These are phyloP conservation scores for Holotrichia oblita DNA, from an alignment of 1,140 invertebrate species.

Conservation along the genomic window DNA sequence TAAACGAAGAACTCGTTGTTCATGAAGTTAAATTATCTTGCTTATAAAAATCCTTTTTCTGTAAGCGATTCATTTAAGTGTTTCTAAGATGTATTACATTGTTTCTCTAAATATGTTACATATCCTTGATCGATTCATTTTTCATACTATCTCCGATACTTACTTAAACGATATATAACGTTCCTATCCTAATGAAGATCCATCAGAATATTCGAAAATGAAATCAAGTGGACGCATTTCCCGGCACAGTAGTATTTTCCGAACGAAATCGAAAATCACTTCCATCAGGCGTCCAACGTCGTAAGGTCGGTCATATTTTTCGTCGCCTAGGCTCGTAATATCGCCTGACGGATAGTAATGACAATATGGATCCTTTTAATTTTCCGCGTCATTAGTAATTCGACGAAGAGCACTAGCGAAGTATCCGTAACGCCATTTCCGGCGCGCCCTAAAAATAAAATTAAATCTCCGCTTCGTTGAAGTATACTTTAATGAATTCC, in stretches of 20 bases:
- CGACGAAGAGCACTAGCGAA: background rate
- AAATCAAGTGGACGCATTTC: background rate
- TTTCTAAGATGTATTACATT: too few species aligned
- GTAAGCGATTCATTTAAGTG: too few species aligned
- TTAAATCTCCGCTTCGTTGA: background rate
- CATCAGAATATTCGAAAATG: background rate
- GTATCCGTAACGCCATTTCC: background rate
- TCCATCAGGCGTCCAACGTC: background rate
- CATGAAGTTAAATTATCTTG: too few species aligned
- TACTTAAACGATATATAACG: too few species aligned
- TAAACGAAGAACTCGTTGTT: too few species aligned
- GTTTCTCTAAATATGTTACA: too few species aligned
- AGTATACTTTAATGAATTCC: conserved; percentile 12
- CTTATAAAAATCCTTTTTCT: too few species aligned
- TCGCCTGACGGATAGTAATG: background rate
- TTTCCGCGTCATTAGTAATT: conserved; percentile 33
- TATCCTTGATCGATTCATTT: too few species aligned
- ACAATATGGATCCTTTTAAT: conserved; percentile 28
- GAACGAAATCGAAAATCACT: background rate
- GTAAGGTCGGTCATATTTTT: background rate
- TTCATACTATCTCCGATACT: too few species aligned
- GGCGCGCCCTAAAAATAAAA: background rate
- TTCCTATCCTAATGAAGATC: too few species aligned
- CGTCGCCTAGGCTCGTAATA: conserved; percentile 15
- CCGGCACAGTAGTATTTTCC: background rate